Evolutionary conservation across 2,797 vertebrate genomes (phyloP).

Genomic region (Halcyon badia): DNA sequence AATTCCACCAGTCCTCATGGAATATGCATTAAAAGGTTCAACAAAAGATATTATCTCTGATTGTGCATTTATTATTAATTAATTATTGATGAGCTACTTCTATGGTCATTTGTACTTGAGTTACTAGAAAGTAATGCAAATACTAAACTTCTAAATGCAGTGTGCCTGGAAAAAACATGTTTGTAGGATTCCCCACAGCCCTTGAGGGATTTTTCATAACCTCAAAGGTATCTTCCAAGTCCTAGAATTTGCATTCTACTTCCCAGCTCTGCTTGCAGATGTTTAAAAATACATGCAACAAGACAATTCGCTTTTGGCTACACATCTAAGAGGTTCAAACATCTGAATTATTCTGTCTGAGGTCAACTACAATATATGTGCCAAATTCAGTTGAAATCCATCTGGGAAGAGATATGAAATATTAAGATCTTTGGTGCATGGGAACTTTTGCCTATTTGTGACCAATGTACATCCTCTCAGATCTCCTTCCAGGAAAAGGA

Average conservation of each 20-base stretch:
- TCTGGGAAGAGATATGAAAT: slow-evolving; percentile 35
- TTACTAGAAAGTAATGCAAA: slow-evolving; percentile 28
- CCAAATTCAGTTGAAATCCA: slow-evolving; percentile 65
- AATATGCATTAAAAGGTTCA: background rate
- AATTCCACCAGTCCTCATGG: background rate
- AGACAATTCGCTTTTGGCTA: slow-evolving; percentile 72
- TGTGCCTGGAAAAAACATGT: background rate
- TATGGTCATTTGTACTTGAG: background rate
- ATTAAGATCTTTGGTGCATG: slow-evolving; percentile 32
- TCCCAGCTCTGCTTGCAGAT: slow-evolving; percentile 44
- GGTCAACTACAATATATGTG: slow-evolving; percentile 58
- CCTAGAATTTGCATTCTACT: slow-evolving; percentile 57
- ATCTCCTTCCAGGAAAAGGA: slow-evolving; percentile 2
- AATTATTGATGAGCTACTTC: slow-evolving; percentile 19
- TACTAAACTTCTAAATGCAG: slow-evolving; percentile 21
- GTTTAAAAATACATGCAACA: slow-evolving; percentile 75
- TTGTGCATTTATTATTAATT: background rate
- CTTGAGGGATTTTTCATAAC: slow-evolving; percentile 13
- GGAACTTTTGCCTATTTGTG: slow-evolving; percentile 35
- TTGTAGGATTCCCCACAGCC: background rate
- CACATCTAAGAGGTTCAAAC: slow-evolving; percentile 65
- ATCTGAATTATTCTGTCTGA: slow-evolving; percentile 75
- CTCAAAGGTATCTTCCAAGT: slow-evolving; percentile 22
- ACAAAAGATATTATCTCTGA: background rate
- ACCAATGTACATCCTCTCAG: background rate